A percentile compares a stretch with the other conserved stretches of the same genome.
phyloP scores from a whole-genome alignment of 30 jellyfish, hydroid and myxozoan species.

The Hydractinia symbiolongicarpus region DNA sequence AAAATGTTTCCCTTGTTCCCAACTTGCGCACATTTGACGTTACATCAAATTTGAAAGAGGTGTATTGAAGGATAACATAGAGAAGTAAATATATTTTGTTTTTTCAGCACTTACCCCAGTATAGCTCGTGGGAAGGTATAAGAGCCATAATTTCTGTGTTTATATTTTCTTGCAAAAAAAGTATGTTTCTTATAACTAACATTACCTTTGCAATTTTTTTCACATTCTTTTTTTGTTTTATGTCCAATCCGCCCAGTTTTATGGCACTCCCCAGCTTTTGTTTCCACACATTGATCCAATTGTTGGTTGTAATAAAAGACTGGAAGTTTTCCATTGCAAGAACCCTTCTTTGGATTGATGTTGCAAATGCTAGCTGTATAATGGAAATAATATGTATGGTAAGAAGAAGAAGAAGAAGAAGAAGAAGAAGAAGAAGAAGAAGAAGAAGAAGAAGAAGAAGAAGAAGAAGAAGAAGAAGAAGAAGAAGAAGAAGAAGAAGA shows the following conservation, averaged over 20 bases:
- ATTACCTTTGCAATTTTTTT: conserved; percentile 33
- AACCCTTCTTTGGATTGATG: conserved; percentile 32
- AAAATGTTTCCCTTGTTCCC: no score
- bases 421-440: background rate
- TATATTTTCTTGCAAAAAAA: no score
- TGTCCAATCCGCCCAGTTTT: conserved; percentile 55
- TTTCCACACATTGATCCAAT: conserved; percentile 4
- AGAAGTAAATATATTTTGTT: no score
- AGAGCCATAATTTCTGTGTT: no score
- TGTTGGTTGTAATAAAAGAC: conserved; percentile 32
- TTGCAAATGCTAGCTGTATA: conserved; percentile 35
- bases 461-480: background rate
- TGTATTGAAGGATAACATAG: no score
- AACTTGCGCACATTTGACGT: no score
- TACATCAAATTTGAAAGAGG: no score
- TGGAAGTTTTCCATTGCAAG: conserved; percentile 29
- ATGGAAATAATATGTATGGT: background rate
- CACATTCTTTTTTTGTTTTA: conserved; percentile 17
- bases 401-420: background rate
- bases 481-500: conserved; percentile 2
- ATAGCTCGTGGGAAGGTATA: no score
- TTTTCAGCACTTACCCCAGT: no score
- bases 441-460: background rate
- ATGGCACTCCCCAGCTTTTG: conserved; percentile 53
- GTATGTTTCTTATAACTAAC: no score